Base-by-base conservation (phyloP, 2,888 invertebrate genomes). In the Nasonia oneida region DNA sequence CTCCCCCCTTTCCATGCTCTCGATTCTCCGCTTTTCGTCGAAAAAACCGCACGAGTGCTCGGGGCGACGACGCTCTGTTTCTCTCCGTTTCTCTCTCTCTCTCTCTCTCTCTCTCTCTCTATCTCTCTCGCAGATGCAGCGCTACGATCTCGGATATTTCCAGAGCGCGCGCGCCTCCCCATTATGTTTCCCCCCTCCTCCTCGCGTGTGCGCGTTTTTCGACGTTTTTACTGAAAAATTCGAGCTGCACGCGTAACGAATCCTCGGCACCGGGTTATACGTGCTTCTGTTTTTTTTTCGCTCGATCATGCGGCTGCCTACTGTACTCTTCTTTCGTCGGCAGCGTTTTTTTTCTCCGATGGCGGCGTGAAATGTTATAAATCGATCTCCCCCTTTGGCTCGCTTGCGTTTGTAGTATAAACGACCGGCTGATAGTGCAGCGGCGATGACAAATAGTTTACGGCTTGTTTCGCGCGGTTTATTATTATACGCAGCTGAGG, bases 181-280 rank as follows among this genome's bases (percentile, higher is more conserved):
- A 81, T 74, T 57, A 74, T 74, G 39, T 74, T 61, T 61, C 39
- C 70, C 73, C 15, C 47, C 23, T n/a, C 18, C 80, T 53, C 1
- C 29, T 29, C 29, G 29, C 29, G 29, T 29, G 29, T 29, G 47
- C 33, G 42, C 1, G 33, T 74, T 74, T 75, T 74, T 39, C 33
- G 53, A n/a, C 47, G 64, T 29, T 74, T 81, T 71, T 81, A 73
- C 74, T 57, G 61, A 74, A 81, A 81, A 81, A 73, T 74, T 79
- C 74, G 14, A 50, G 39, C 33, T 73, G 42, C 84, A 88, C 87
- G 90, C 91, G 92, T 92, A 91, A 91, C 92, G 92, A 93, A 93
- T 92, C 91, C 90, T 82, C 67, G 29, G 29, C 29, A 50, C 61
- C 61, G 89, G 90, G 89, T 91, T 67, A 33, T 10, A n/a, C 3